Base-by-base conservation (phyloP, 2,113 vertebrate genomes). In the Copsychus sechellarum region DNA sequence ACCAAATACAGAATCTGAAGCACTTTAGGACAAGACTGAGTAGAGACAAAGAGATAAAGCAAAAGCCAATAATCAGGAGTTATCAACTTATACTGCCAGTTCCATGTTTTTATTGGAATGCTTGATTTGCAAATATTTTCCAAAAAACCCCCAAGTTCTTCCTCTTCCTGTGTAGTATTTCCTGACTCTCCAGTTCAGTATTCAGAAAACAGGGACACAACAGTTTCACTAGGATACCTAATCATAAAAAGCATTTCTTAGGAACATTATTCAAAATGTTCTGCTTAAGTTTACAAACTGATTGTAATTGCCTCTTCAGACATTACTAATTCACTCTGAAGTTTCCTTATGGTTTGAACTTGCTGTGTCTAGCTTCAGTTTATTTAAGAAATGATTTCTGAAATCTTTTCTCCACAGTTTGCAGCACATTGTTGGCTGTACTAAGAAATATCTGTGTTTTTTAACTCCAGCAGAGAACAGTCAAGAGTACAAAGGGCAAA, bases 391-490 rank as follows among this genome's bases (percentile, higher is more conserved):
- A 28, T 33, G 36, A 72, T 69, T 82, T 66, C 60, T 93, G 81
- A 82, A 73, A 87, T 72, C 51, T 79, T 91, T 79, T 67, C 31
- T 76, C 72, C 81, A 48, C 57, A 65, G 48, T 94, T 76, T 82
- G 61, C 62, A 91, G 48, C 42, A 61, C 33, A 48, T 19, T 5
- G 2, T 81, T 16, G 1, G 61, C 62, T 70, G 31, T 42, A 69
- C 50, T 48, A 80, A 54, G 60, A 92, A 88, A 69, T 48, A 23
- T 22, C 85, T 80, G 85, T 90, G 72, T 78, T 85, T 66, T 81
- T 90, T 64, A 70, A 79, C 36, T 90, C 90, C 88, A 94, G 88
- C 67, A 80, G 88, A 90, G 67, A 91, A 69, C 60, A 79, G 33
- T 42, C 66, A 81, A 81, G 81, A 71, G 26, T 33, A 89, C 16